Conservation (phyloP, 2,113 vertebrate species). For the Alethe diademata region DNA sequence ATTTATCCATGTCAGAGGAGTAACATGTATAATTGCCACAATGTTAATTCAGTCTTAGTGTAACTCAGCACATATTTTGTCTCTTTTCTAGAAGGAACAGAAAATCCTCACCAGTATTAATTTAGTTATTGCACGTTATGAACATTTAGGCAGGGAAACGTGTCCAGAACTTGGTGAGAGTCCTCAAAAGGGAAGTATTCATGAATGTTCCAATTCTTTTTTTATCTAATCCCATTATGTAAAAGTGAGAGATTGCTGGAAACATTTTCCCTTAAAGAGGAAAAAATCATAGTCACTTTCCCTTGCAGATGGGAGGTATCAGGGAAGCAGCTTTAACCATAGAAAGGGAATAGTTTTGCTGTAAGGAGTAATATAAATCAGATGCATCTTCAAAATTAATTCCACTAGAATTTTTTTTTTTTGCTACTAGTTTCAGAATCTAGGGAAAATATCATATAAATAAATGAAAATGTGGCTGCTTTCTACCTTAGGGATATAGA, state of each 20-base stretch:
- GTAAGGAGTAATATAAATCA: conserved; percentile 51
- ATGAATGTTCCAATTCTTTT: neutral
- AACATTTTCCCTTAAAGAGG: neutral
- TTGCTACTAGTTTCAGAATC: neutral
- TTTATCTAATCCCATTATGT: neutral
- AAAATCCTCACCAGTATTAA: neutral
- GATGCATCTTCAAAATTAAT: conserved; percentile 42
- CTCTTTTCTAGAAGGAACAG: neutral
- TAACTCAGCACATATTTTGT: neutral
- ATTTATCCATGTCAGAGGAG: neutral
- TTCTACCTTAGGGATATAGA: conserved; percentile 7
- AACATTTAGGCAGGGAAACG: neutral
- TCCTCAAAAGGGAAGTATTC: neutral
- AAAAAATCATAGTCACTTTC: neutral
- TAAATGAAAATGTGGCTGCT: conserved; percentile 5
- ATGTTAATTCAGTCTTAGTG: neutral
- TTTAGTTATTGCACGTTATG: neutral
- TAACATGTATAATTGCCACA: neutral
- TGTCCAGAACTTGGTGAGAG: neutral
- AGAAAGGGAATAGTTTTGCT: conserved; percentile 20
- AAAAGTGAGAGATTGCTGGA: neutral
- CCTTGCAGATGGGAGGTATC: conserved; percentile 13
- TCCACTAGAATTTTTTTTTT: neutral
- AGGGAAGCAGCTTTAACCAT: neutral
- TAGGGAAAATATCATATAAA: conserved; percentile 30